Conservation (phyloP, 1,140 invertebrate species). For the Bathynomus jamesi region DNA sequence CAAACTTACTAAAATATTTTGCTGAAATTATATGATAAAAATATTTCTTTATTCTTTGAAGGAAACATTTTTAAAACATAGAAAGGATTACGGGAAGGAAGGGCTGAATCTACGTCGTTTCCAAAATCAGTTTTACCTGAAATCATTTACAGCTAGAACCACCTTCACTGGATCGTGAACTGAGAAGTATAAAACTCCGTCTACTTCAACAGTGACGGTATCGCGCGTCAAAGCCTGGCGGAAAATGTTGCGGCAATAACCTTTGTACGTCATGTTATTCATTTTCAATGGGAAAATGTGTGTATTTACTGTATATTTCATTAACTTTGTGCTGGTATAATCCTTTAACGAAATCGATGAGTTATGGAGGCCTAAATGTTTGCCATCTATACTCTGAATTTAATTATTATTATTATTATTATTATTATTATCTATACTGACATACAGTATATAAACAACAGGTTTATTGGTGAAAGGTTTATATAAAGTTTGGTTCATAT, state of each 20-base stretch:
- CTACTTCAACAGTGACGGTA: slow-evolving; percentile 15
- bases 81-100: background rate
- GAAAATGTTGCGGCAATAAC: background rate
- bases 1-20: background rate
- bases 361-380: no score
- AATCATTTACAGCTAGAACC: slow-evolving; percentile 14
- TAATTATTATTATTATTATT: slow-evolving; percentile 9
- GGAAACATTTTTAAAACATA: background rate
- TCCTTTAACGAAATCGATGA: background rate
- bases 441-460: no score
- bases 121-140: slow-evolving; percentile 8
- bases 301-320: no score
- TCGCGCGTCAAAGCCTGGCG: slow-evolving; percentile 5
- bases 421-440: background rate
- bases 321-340: no score
- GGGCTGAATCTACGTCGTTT: background rate
- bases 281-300: no score
- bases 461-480: no score
- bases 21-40: background rate
- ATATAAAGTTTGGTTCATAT: no score
- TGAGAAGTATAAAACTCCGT: slow-evolving; percentile 18
- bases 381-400: no score
- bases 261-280: background rate
- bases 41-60: background rate
- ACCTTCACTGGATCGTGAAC: slow-evolving; percentile 9